These are phyloP conservation scores for Corapipo altera DNA, from an alignment of 2,113 vertebrate genomes.

Conservation along the genomic window DNA sequence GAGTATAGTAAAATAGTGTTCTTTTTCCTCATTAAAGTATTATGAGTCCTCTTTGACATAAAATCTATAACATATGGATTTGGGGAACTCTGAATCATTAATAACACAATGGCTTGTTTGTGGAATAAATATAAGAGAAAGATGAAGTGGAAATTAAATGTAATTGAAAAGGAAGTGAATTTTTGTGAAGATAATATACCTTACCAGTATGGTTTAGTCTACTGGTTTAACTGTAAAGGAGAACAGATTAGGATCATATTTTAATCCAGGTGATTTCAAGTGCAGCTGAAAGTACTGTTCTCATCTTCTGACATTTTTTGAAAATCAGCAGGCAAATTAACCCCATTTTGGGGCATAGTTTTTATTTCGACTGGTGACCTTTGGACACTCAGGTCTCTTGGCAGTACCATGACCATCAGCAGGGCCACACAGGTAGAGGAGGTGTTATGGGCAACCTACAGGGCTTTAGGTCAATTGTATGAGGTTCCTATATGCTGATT, in stretches of 20 bases:
- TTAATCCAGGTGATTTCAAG: not conserved
- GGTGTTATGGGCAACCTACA: not conserved
- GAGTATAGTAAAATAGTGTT: constrained; percentile 38
- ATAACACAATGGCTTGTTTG: constrained; percentile 40
- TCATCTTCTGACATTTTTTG: not conserved
- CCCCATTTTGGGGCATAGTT: not conserved
- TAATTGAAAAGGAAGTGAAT: constrained; percentile 21
- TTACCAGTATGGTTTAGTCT: not conserved
- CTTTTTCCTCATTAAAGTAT: constrained; percentile 55
- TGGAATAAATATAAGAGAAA: constrained; percentile 29
- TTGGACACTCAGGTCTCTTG: not conserved
- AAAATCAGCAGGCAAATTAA: not conserved
- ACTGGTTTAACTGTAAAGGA: not conserved
- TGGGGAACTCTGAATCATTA: constrained; percentile 9
- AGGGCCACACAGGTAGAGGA: accelerated
- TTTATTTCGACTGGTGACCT: not conserved
- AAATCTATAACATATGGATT: constrained; percentile 55
- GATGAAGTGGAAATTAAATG: constrained; percentile 31
- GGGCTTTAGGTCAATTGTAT: not conserved
- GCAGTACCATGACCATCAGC: accelerated
- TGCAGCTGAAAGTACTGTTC: not conserved
- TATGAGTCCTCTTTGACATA: constrained; percentile 36
- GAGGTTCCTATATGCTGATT: not conserved
- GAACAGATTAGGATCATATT: not conserved
- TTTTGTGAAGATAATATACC: not conserved